Conservation (phyloP, 2,888 invertebrate genomes). For the Elegia similella region DNA sequence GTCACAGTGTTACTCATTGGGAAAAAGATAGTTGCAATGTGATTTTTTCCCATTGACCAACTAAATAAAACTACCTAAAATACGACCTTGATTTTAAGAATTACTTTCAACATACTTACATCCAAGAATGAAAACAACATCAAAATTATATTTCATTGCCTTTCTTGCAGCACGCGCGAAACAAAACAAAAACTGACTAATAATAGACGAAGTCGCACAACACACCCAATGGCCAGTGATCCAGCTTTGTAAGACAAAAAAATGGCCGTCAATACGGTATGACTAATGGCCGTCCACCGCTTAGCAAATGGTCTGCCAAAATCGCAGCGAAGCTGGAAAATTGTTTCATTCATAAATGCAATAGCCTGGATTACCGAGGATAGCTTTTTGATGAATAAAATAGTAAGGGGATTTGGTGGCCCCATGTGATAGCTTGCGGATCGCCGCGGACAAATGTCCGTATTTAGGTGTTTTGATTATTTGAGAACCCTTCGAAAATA, state of each 20-base stretch:
- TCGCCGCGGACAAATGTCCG: constrained; percentile 52
- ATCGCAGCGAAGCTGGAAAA: constrained; percentile 74
- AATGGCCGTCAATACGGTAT: constrained; percentile 74
- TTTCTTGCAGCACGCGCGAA: background rate
- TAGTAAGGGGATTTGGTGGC: constrained; percentile 50
- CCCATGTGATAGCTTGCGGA: constrained; percentile 51
- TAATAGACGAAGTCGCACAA: constrained; percentile 28
- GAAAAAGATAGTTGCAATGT: no score
- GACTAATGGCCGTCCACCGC: constrained; percentile 69
- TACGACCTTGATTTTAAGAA: no score
- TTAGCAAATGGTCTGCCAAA: constrained; percentile 75
- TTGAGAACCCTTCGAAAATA: background rate
- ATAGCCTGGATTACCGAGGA: constrained; percentile 62
- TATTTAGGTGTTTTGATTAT: constrained; percentile 34
- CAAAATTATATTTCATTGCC: background rate
- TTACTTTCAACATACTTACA: background rate
- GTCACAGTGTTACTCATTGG: no score
- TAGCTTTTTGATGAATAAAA: constrained; percentile 70
- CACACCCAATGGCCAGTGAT: constrained; percentile 54
- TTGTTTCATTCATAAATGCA: constrained; percentile 77
- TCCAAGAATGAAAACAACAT: background rate
- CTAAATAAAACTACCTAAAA: no score
- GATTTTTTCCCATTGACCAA: no score
- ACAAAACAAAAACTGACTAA: constrained; percentile 29
- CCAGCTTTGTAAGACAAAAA: constrained; percentile 59